Percentiles rank a stretch among this genome's conserved stretches.
phyloP scores from a whole-genome alignment of 2,113 vertebrate species.

The Entosphenus tridentatus region DNA sequence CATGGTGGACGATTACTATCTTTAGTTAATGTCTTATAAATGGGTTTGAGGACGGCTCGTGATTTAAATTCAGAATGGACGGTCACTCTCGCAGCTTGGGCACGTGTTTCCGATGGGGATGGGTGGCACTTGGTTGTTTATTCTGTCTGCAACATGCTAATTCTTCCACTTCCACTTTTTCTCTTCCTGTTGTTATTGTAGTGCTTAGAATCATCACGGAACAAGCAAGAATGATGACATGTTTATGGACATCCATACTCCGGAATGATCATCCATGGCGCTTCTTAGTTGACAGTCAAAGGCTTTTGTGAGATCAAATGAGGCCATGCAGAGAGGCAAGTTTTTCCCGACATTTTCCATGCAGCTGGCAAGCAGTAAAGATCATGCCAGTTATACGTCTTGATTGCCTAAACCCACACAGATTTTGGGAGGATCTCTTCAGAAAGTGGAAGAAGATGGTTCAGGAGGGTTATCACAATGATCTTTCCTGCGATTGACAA shows the following conservation, averaged over 20 bases:
- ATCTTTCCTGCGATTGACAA: not conserved
- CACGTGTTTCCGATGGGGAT: no score
- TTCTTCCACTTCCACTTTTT: no score
- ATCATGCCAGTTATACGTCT: not conserved
- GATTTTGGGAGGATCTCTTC: not conserved
- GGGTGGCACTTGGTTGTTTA: no score
- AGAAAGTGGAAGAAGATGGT: not conserved
- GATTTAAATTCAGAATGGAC: no score
- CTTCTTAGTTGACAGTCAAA: not conserved
- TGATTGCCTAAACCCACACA: constrained; percentile 1
- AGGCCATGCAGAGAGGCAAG: not conserved
- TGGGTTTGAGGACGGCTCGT: no score
- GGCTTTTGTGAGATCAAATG: not conserved
- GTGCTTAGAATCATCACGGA: not conserved
- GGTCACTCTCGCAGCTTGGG: no score
- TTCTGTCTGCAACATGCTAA: no score
- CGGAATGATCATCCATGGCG: not conserved
- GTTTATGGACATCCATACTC: not conserved
- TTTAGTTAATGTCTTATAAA: no score
- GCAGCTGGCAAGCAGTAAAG: not conserved
- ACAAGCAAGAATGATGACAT: not conserved
- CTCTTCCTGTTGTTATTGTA: no score
- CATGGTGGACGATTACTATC: no score
- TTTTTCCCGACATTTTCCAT: not conserved
- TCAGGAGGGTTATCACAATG: constrained; percentile 3